Evolutionary conservation across 2,113 vertebrate species (phyloP), one percentile per base, ranked within the genome.

Genomic region (Spea multiplicata): DNA sequence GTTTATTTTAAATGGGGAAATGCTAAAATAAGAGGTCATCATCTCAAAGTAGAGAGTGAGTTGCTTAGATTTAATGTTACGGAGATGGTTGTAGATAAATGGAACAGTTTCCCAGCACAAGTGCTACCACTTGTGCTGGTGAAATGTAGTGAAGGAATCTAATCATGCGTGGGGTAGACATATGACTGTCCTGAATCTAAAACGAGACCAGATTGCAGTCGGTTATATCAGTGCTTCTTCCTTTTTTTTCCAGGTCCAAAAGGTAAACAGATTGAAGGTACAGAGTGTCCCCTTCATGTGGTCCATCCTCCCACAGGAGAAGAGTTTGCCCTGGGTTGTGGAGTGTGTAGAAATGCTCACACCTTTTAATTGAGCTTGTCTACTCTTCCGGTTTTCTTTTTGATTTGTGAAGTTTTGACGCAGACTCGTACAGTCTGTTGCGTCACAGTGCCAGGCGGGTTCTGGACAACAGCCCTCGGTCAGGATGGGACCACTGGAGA

Each of bases 331-430:
- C 88, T 99, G 85, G 97, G 97, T 74, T 99, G 97, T 81, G 97
- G 97, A 66, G 97, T 99, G 84, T 99, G 97, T 91, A 95, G 97
- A 92, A 99, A 99, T 81, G 97, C 97, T 80, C 97, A 99, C 89
- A 99, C 97, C 71, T 99, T 99, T 91, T 99, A 95, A 94, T 90
- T 75, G 65, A 88, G 85, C 83, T 10, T 10, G 9, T 5, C 14
- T 59, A 30, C 9, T 59, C 4, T 59, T 59, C 30, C 79, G 86
- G 85, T 89, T 85, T 84, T 74, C 74, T 83, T 87, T 88, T 83
- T 66, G 16, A 44, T 57, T 72, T n/a, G 46, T 6, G 48, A 30
- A 46, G 53, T 74, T 73, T 48, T 55, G 71, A 74, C 46, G 73
- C 61, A 53, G 76, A 47, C 66, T 75, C 44, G 16, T 59, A 71